These are phyloP conservation scores for Ichneumoninae sp. DNA, from an alignment of 2,888 invertebrate species.

Conservation along the genomic window DNA sequence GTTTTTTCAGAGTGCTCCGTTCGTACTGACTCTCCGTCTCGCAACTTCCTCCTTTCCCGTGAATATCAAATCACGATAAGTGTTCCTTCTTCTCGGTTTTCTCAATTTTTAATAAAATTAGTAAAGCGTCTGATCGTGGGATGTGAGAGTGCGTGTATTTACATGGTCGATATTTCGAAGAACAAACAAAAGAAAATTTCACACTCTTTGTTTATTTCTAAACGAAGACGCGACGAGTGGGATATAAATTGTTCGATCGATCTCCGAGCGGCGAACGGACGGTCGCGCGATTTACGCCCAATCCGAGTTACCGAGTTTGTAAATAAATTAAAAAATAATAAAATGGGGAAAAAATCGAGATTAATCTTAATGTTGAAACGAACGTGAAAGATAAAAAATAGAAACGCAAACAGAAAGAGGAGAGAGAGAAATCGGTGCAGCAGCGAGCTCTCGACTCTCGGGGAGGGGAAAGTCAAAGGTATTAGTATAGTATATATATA, in stretches of 20 bases:
- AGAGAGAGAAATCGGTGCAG: slow-evolving; percentile 6
- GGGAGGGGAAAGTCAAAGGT: slow-evolving; percentile 47
- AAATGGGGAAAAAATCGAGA: slow-evolving; percentile 1
- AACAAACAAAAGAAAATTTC: not conserved
- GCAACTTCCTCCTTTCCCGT: slow-evolving; percentile 2
- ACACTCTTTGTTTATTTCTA: slow-evolving; percentile 5
- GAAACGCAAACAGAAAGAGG: slow-evolving; percentile 22
- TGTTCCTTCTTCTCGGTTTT: slow-evolving; percentile 4
- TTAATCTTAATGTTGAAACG: slow-evolving; percentile 7
- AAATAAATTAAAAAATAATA: slow-evolving; percentile 39
- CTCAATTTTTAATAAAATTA: slow-evolving; percentile 28
- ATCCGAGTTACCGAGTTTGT: slow-evolving; percentile 25
- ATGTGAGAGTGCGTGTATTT: slow-evolving; percentile 57
- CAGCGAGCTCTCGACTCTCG: slow-evolving; percentile 25
- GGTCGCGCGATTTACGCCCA: slow-evolving; percentile 10
- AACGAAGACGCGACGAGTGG: slow-evolving; percentile 15
- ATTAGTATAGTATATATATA: slow-evolving; percentile 62
- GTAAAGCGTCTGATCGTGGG: slow-evolving; percentile 42
- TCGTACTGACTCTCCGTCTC: slow-evolving; percentile 10
- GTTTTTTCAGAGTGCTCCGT: slow-evolving; percentile 15
- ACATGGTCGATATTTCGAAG: slow-evolving; percentile 39
- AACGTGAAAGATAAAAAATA: slow-evolving; percentile 23
- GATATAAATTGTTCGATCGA: slow-evolving; percentile 7
- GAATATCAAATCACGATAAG: slow-evolving; percentile 23
- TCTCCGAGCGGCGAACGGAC: not conserved